Percentiles rank a stretch among this genome's conserved stretches.
Evolutionary conservation across 1,140 invertebrate genomes (phyloP).

Genomic region (Pomacea maculata): DNA sequence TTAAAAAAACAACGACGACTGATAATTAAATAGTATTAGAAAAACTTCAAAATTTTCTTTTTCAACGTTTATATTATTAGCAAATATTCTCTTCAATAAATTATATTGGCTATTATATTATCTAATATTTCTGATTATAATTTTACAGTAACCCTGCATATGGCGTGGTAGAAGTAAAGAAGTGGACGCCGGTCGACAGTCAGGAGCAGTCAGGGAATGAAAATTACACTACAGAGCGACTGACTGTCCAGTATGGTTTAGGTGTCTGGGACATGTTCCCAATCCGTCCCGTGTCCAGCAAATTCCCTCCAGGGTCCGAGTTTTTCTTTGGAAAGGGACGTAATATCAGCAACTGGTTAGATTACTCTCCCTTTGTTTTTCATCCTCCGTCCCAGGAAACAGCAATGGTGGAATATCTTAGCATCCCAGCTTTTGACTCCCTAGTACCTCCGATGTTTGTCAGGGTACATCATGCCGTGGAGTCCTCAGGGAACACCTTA

Average conservation of each 20-base stretch:
- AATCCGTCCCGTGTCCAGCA: neutral
- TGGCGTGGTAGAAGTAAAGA: slow-evolving; percentile 4
- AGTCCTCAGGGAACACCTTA: no score
- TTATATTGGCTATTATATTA: no score
- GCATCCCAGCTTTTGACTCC: slow-evolving; percentile 24
- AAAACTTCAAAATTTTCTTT: no score
- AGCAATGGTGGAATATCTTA: slow-evolving; percentile 12
- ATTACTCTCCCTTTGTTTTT: slow-evolving; percentile 26
- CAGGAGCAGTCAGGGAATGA: neutral
- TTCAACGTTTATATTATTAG: no score
- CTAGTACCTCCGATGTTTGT: slow-evolving; percentile 28
- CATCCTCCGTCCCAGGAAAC: slow-evolving; percentile 10
- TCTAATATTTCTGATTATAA: neutral
- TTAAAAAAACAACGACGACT: no score
- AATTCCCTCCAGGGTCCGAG: slow-evolving; percentile 5
- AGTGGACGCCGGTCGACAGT: neutral
- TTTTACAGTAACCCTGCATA: slow-evolving; percentile 8
- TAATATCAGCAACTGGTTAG: slow-evolving; percentile 21
- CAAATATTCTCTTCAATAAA: no score
- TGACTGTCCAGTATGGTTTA: slow-evolving; percentile 30
- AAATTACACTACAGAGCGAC: neutral
- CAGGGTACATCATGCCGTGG: neutral
- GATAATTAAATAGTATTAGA: no score
- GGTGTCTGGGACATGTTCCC: slow-evolving; percentile 34
- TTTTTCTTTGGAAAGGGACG: slow-evolving; percentile 31